Conservation (phyloP, 2,888 invertebrate genomes). For the Odontocolon sp. region DNA sequence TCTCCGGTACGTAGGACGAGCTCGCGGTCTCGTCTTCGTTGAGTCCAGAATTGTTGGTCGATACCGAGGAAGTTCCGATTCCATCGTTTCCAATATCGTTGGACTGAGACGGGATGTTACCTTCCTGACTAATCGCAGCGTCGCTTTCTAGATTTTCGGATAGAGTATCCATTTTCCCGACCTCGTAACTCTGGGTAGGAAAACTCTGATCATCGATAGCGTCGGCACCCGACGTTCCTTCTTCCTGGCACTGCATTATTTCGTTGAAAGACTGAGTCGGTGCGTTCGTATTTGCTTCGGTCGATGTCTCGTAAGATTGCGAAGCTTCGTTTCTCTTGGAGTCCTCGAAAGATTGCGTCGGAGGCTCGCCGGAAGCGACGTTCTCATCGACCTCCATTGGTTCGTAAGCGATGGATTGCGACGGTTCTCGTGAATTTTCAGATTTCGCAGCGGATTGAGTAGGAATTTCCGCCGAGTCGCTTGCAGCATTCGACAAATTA, state of each 20-base stretch:
- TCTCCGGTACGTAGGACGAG: conserved; percentile 79
- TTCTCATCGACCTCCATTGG: conserved; percentile 72
- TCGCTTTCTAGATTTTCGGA: conserved; percentile 74
- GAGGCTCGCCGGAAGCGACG: conserved; percentile 68
- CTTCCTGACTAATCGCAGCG: conserved; percentile 73
- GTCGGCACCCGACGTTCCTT: conserved; percentile 62
- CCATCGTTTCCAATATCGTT: conserved; percentile 75
- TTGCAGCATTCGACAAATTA: conserved; percentile 62
- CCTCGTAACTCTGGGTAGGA: conserved; percentile 77
- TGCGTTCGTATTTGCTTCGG: conserved; percentile 69
- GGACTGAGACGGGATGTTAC: conserved; percentile 77
- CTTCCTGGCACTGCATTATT: conserved; percentile 70
- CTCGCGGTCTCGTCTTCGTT: conserved; percentile 79
- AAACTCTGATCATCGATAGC: conserved; percentile 75
- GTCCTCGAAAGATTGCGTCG: conserved; percentile 75
- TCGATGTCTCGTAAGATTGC: conserved; percentile 69
- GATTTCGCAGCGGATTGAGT: conserved; percentile 76
- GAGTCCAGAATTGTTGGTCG: conserved; percentile 73
- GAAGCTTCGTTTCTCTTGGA: conserved; percentile 71
- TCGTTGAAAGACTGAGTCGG: conserved; percentile 78
- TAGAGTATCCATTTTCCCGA: conserved; percentile 74
- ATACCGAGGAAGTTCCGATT: conserved; percentile 74
- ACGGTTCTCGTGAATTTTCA: conserved; percentile 73
- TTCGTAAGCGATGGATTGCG: conserved; percentile 72
- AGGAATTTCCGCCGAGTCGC: conserved; percentile 71